Percentiles rank a stretch among this genome's conserved stretches.
These are phyloP conservation scores for Zosterops hypoxanthus DNA, from an alignment of 2,113 vertebrate species.

Conservation along the genomic window DNA sequence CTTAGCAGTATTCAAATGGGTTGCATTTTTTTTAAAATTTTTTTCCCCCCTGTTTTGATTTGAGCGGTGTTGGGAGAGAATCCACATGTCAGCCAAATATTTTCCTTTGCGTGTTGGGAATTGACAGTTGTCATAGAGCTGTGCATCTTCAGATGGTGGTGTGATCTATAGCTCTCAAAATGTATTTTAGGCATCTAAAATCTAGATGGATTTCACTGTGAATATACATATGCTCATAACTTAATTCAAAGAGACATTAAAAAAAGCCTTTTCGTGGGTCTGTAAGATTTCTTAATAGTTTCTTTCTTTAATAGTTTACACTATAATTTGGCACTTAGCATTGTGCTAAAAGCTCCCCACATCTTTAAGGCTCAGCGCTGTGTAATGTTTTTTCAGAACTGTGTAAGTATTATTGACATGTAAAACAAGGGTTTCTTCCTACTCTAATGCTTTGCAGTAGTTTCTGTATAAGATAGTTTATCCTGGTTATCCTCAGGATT, in stretches of 20 bases:
- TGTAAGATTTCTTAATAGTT: background rate
- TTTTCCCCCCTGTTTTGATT: background rate
- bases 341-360: background rate
- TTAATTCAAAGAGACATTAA: background rate
- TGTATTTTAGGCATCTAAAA: background rate
- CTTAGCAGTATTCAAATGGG: background rate
- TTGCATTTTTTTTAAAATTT: background rate
- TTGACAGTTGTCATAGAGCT: background rate
- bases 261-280: background rate
- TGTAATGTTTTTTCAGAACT: background rate
- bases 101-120: background rate
- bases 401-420: background rate
- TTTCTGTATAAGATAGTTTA: background rate
- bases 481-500: background rate
- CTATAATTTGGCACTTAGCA: background rate
- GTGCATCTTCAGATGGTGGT: background rate
- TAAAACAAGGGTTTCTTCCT: background rate
- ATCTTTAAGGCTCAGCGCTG: background rate
- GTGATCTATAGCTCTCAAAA: background rate
- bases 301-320: background rate
- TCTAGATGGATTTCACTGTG: background rate
- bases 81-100: background rate
- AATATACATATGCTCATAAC: background rate
- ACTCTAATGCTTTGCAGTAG: background rate
- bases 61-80: background rate